These are phyloP conservation scores for Dendrolimus kikuchii DNA, from an alignment of 1,140 invertebrate genomes.

Conservation along the genomic window DNA sequence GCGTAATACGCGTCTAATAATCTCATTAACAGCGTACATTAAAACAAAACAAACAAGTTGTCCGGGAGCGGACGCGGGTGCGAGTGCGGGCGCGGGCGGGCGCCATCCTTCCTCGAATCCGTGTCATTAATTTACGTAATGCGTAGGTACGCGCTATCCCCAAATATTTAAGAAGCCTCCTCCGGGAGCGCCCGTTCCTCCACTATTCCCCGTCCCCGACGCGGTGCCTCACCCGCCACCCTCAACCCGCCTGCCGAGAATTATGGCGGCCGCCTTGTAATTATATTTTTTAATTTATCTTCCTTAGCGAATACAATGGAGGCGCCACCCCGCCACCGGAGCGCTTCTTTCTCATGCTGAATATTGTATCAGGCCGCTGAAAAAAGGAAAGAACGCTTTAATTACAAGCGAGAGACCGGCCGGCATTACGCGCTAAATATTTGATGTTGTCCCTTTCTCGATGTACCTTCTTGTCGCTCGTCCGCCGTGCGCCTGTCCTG, in stretches of 20 bases:
- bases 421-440: slow-evolving; percentile 67
- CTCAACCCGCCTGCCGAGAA: slow-evolving; percentile 65
- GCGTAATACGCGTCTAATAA: slow-evolving; percentile 65
- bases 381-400: slow-evolving; percentile 72
- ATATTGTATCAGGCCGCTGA: slow-evolving; percentile 71
- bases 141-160: slow-evolving; percentile 71
- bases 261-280: slow-evolving; percentile 74
- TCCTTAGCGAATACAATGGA: slow-evolving; percentile 73
- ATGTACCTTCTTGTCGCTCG: slow-evolving; percentile 17
- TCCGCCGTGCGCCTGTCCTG: slow-evolving; percentile 22
- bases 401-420: slow-evolving; percentile 69
- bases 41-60: slow-evolving; percentile 66
- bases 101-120: slow-evolving; percentile 71
- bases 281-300: slow-evolving; percentile 76
- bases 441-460: slow-evolving; percentile 66
- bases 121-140: slow-evolving; percentile 73
- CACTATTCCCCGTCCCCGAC: slow-evolving; percentile 49
- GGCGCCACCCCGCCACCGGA: slow-evolving; percentile 66
- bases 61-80: slow-evolving; percentile 20
- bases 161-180: slow-evolving; percentile 72
- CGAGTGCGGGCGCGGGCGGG: slow-evolving; percentile 41
- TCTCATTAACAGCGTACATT: slow-evolving; percentile 68
- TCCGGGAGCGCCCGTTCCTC: slow-evolving; percentile 67
- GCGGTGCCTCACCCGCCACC: slow-evolving; percentile 28
- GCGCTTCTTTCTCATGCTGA: slow-evolving; percentile 70